phyloP scores from a whole-genome alignment of 2,888 invertebrate genomes.

The Hypomecis punctinalis region DNA sequence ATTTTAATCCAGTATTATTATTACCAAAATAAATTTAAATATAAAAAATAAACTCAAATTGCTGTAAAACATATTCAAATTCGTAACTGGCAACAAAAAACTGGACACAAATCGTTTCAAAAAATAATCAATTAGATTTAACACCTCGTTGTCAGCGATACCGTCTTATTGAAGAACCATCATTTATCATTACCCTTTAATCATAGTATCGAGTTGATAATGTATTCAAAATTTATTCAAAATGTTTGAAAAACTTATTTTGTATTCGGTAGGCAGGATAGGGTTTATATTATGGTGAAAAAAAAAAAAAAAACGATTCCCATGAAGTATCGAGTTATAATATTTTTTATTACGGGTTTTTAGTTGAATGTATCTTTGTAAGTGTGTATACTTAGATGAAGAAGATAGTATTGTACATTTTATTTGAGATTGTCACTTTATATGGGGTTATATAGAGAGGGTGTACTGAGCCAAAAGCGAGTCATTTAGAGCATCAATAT shows the following conservation, averaged over 20 bases:
- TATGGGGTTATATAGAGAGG: no score
- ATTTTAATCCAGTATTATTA: no score
- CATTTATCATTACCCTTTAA: slow-evolving; percentile 62
- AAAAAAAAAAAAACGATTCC: slow-evolving; percentile 45
- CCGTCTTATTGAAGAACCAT: slow-evolving; percentile 46
- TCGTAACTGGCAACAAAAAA: slow-evolving; percentile 28
- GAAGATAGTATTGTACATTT: no score
- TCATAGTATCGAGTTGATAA: slow-evolving; percentile 52
- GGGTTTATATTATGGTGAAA: slow-evolving; percentile 49
- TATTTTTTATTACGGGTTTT: not conserved
- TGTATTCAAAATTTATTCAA: slow-evolving; percentile 52
- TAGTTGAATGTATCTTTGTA: no score
- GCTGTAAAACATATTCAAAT: slow-evolving; percentile 41
- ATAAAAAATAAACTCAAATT: not conserved
- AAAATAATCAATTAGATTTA: slow-evolving; percentile 70
- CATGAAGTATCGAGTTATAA: slow-evolving; percentile 34
- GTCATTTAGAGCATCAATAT: no score
- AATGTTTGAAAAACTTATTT: slow-evolving; percentile 45
- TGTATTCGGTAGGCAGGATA: slow-evolving; percentile 33
- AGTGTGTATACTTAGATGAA: no score
- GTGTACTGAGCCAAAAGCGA: no score
- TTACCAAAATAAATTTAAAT: no score
- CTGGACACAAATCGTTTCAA: slow-evolving; percentile 49
- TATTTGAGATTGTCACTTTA: no score
- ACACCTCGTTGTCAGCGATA: slow-evolving; percentile 64